A percentile compares a stretch with the other conserved stretches of the same genome.
Evolutionary conservation across 2,113 vertebrate species (phyloP).

Genomic region (Okapia johnstoni): DNA sequence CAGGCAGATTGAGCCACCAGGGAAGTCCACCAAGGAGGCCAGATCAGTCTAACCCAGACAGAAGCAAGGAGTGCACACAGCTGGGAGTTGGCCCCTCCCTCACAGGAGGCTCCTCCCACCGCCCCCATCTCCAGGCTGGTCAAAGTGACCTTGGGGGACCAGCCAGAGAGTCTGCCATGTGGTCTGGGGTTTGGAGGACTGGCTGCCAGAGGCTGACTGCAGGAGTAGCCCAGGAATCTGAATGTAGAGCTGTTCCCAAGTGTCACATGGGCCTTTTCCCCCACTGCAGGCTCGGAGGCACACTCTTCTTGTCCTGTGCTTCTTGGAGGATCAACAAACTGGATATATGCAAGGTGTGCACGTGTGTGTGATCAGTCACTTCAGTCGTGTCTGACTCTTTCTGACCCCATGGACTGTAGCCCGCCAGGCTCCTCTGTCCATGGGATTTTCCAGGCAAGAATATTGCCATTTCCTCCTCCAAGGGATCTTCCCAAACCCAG

Average conservation of each 20-base stretch:
- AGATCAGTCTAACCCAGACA: not conserved
- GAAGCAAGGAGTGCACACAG: not conserved
- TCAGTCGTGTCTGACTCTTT: not conserved
- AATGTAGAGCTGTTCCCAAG: rapidly evolving
- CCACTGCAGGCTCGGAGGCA: not conserved
- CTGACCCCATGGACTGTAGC: not conserved
- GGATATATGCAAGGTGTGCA: not conserved
- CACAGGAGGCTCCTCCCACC: rapidly evolving
- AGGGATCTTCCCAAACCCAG: not conserved
- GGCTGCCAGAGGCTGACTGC: no score
- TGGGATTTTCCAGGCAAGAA: not conserved
- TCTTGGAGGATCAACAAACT: not conserved
- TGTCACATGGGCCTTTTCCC: rapidly evolving
- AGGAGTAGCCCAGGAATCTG: rapidly evolving
- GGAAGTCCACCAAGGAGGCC: not conserved
- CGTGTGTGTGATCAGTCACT: not conserved
- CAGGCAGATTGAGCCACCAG: not conserved
- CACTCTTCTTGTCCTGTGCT: no score
- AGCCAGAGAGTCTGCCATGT: rapidly evolving
- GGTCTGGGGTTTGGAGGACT: not conserved
- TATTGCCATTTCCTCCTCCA: not conserved
- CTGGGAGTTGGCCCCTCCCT: no score
- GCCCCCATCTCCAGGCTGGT: not conserved
- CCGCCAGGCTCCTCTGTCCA: not conserved
- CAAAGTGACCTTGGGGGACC: not conserved